Base-by-base conservation (phyloP, 2,888 invertebrate genomes). In the Drosophila falleni region DNA sequence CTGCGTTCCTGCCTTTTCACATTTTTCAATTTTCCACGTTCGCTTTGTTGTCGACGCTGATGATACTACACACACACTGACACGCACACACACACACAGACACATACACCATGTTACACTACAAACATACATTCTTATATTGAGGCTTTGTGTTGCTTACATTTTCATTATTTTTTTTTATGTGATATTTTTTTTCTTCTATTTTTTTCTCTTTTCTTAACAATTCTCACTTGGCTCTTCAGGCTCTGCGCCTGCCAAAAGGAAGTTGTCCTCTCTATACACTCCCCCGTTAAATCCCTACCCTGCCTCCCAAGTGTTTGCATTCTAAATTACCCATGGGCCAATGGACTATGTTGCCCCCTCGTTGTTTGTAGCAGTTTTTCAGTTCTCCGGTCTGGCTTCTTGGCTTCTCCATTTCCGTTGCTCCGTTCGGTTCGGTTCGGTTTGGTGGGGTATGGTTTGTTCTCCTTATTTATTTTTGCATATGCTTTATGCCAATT, bases 1-100 rank as follows among this genome's bases (percentile, higher is more conserved):
- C 59, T 56, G 65, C 62, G 69, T 76, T 67, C 78, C 81, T 72
- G 87, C 74, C 76, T 84, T 84, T 84, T 87, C 83, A 84, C 86
- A 84, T 84, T 84, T 84, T 84, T 84, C 88, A 84, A 84, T 84
- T 84, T 84, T 84, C 88, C 88, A 84, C 88, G 85, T 84, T 82
- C 73, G 86, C 86, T 84, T 84, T 84, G 83, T 84, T 86, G 88
- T 82, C 80, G 82, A 77, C 79, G 79, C 75, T 81, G 80, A 83
- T 83, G 76, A 71, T 77, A 77, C 72, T 41, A 50, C 59, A 63
- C 47, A 71, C 29, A 41, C 31, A 19, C 44, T 16, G 5, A 41
- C 26, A 37, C 47, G n/a, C n/a, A n/a, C n/a, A n/a, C n/a, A n/a
- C n/a, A 15, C 44, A 29, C 23, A 23, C 50, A 47, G 41, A 16